Percentiles rank a stretch among this genome's conserved stretches.
Evolutionary conservation across 1,140 invertebrate genomes (phyloP).

Genomic region (Arctopsyche grandis): DNA sequence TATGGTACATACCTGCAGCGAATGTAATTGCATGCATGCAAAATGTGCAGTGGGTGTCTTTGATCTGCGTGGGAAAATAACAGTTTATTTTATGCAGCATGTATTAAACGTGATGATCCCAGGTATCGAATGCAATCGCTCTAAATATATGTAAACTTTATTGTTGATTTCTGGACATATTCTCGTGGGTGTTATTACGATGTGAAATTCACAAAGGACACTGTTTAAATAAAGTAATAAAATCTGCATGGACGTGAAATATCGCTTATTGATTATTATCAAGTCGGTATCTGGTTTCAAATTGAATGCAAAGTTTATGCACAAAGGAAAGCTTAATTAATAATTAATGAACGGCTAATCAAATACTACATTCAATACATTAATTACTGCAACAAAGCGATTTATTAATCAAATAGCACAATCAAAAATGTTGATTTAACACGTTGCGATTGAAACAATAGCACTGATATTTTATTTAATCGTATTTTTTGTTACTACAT

Average conservation of each 20-base stretch:
- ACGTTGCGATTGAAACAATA: too few relatives aligned
- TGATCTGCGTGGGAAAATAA: constrained; percentile 22
- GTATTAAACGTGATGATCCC: background rate
- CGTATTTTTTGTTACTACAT: too few relatives aligned
- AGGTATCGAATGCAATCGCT: too few relatives aligned
- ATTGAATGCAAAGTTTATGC: background rate
- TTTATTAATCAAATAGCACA: background rate
- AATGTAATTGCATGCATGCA: background rate
- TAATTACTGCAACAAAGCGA: background rate
- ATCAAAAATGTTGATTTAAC: background rate
- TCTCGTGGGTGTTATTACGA: too few relatives aligned
- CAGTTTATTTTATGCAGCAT: background rate
- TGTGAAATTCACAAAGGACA: too few relatives aligned
- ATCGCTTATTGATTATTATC: background rate
- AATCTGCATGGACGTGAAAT: too few relatives aligned
- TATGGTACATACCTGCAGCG: too few relatives aligned
- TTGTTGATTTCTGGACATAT: too few relatives aligned
- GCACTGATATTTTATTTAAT: too few relatives aligned
- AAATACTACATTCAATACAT: background rate
- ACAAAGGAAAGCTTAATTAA: background rate
- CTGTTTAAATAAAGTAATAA: too few relatives aligned
- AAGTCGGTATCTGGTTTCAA: background rate
- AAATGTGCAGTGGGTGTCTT: background rate
- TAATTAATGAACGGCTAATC: background rate
- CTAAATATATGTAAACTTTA: too few relatives aligned